Evolutionary conservation across 2,797 vertebrate genomes (phyloP).

Genomic region (Leptatherina wallacei): DNA sequence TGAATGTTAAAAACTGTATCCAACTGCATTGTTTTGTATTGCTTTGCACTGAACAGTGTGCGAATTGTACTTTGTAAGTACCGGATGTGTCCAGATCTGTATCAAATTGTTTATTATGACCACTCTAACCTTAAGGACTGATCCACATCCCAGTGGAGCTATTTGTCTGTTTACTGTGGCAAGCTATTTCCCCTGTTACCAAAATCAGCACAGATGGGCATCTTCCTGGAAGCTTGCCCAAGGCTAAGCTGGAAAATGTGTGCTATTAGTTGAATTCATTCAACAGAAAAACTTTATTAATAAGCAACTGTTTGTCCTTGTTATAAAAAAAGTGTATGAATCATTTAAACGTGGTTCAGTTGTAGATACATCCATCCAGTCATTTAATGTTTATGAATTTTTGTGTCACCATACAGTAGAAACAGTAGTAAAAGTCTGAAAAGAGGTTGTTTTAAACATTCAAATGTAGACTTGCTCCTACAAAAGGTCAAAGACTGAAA

Average conservation of each 20-base stretch:
- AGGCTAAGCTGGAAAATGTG: neutral
- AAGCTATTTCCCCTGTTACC: neutral
- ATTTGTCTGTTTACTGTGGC: neutral
- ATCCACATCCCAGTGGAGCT: neutral
- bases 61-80: neutral
- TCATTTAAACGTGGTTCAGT: neutral
- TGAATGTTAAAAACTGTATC: neutral
- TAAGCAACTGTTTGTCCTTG: neutral
- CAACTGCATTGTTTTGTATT: neutral
- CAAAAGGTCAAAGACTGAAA: constrained; percentile 54
- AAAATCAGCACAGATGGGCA: neutral
- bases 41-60: neutral
- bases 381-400: neutral
- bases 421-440: neutral
- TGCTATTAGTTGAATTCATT: neutral
- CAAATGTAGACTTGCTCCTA: neutral
- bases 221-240: neutral
- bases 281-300: neutral
- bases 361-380: neutral
- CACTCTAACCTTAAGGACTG: neutral
- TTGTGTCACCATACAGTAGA: neutral
- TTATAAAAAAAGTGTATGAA: neutral
- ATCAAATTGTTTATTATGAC: neutral
- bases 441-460: neutral
- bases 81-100: neutral